These are phyloP conservation scores for Spilogale gracilis DNA, from an alignment of 2,113 vertebrate species.

Conservation along the genomic window DNA sequence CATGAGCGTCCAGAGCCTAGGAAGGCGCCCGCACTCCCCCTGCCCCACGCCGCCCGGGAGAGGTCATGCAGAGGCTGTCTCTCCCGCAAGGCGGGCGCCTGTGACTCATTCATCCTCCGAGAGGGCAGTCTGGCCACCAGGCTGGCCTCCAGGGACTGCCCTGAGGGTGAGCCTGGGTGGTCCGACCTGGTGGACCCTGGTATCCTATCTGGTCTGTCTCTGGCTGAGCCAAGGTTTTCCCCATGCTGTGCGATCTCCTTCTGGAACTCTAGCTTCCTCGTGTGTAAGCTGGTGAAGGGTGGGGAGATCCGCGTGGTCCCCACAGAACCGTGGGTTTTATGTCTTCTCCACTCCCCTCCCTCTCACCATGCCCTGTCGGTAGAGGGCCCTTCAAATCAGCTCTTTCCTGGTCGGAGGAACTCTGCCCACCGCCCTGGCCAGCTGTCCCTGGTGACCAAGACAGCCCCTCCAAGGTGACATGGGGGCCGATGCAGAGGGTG, in stretches of 20 bases:
- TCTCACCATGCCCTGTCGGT: no score
- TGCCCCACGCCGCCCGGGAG: background rate
- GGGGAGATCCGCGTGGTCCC: background rate
- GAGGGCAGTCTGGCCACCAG: rapidly evolving
- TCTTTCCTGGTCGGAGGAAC: background rate
- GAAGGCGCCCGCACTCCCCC: rapidly evolving
- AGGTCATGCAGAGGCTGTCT: background rate
- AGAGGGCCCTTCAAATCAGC: background rate
- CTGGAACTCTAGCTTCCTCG: rapidly evolving
- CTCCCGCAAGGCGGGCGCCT: rapidly evolving
- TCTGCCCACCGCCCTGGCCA: background rate
- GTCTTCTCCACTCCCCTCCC: rapidly evolving
- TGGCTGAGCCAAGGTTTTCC: background rate
- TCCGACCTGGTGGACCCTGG: background rate
- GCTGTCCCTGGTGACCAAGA: rapidly evolving
- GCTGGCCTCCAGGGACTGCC: background rate
- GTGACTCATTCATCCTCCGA: background rate
- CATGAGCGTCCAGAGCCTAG: rapidly evolving
- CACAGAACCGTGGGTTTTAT: rapidly evolving
- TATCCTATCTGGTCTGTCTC: background rate
- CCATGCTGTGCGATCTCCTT: background rate
- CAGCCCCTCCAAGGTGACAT: rapidly evolving
- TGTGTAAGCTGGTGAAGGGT: rapidly evolving
- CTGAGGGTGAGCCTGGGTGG: background rate
- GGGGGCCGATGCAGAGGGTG: rapidly evolving